Evolutionary conservation across 2,888 invertebrate species (phyloP).

Genomic region (Hecatera dysodea): DNA sequence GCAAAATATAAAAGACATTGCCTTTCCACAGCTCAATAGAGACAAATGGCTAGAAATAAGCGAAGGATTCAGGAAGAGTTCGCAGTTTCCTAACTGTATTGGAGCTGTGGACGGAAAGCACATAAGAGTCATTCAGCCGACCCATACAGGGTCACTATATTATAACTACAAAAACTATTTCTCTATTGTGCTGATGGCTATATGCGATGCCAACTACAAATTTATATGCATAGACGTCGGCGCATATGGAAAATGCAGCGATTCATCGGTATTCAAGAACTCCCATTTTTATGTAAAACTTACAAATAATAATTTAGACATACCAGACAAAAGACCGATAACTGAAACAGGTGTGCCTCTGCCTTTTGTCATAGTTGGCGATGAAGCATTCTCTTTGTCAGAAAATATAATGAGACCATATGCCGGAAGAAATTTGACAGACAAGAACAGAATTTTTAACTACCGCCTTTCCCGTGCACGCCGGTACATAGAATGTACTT

Average conservation of each 20-base stretch:
- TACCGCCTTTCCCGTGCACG: neutral
- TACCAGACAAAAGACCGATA: slow-evolving; percentile 31
- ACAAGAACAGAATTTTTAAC: neutral
- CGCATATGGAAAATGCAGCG: slow-evolving; percentile 41
- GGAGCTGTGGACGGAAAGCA: slow-evolving; percentile 23
- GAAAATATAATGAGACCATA: slow-evolving; percentile 48
- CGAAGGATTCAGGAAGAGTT: neutral
- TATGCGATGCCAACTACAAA: slow-evolving; percentile 51
- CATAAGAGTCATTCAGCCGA: slow-evolving; percentile 31
- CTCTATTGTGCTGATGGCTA: slow-evolving; percentile 51
- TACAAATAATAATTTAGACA: slow-evolving; percentile 35
- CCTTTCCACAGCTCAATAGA: slow-evolving; percentile 38
- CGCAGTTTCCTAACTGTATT: neutral
- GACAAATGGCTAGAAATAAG: slow-evolving; percentile 35
- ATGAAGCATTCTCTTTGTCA: slow-evolving; percentile 46
- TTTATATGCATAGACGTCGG: slow-evolving; percentile 51
- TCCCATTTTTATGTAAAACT: slow-evolving; percentile 35
- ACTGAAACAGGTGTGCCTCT: slow-evolving; percentile 27
- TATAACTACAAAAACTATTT: slow-evolving; percentile 45
- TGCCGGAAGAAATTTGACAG: slow-evolving; percentile 30
- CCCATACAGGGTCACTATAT: slow-evolving; percentile 41
- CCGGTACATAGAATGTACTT: no score
- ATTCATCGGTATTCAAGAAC: slow-evolving; percentile 36
- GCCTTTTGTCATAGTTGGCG: slow-evolving; percentile 50
- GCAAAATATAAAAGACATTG: slow-evolving; percentile 41